Base-by-base conservation (phyloP, 2,113 vertebrate genomes). In the Motacilla alba region DNA sequence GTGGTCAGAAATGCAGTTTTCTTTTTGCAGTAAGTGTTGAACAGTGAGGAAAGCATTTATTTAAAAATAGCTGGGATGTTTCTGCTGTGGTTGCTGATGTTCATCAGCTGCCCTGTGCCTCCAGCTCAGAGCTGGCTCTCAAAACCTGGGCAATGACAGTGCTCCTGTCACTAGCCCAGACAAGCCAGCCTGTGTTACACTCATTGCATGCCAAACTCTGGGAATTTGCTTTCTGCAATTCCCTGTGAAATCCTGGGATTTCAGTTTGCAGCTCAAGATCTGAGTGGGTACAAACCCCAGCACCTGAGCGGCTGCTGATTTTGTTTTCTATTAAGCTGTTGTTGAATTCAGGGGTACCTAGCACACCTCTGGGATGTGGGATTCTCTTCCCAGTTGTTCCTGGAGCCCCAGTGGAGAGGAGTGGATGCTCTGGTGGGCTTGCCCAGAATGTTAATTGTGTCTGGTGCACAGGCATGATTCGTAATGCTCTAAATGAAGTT, bases 1-100 rank as follows among this genome's bases (percentile, higher is more conserved):
- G 31, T 60, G 88, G 74, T 79, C 86, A 95, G 86, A 83, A 88
- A 68, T 43, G 30, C 10, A 72, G 53, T 86, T 95, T 88, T 79
- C 8, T 68, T 95, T 92, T 76, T 87, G 55, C 41, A 68, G 17
- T 50, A 69, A 50, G 69, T 55, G 46, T 83, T 67, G 53, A 82
- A 68, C 12, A 6, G 33, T 44, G 56, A 23, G 13, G 74, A 33
- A 75, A 55, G 27, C 4, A 28, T 67, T 86, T 88, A 90, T 49
- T 79, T 93, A 93, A 52, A 86, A 82, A 90, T 70, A 81, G 16
- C 27, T 52, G 35, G 58, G 28, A 2, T 43, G 47, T 30, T 88
- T 62, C 22, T 75, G 33, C 84, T 90, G 79, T 2, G 0, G 31
- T 27, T 75, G 33, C 43, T 1, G 14, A 22, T 33, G 15, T 37